Percentiles rank a stretch among this genome's conserved stretches.
These are phyloP conservation scores for Natator depressus DNA, from an alignment of 2,113 vertebrate species.

Conservation along the genomic window DNA sequence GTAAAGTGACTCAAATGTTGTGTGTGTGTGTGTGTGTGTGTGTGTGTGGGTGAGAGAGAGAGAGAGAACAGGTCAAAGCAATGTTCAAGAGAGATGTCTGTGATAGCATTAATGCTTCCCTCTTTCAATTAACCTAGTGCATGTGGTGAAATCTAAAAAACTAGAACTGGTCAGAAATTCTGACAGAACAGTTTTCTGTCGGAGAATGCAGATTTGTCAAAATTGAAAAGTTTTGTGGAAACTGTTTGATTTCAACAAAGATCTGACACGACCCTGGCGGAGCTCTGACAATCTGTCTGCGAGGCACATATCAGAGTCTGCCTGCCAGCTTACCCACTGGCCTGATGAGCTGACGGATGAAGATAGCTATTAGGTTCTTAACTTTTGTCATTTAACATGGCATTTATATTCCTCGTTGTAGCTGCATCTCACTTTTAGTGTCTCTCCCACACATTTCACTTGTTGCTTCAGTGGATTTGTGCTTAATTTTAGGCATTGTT, in stretches of 20 bases:
- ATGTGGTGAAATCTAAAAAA: not conserved
- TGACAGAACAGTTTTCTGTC: too few relatives aligned
- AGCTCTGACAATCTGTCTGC: not conserved
- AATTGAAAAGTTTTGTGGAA: not conserved
- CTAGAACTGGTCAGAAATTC: too few relatives aligned
- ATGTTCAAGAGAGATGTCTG: not conserved
- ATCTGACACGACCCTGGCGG: not conserved
- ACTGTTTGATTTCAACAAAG: not conserved
- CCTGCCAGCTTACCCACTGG: not conserved
- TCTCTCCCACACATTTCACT: not conserved
- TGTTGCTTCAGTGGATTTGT: not conserved
- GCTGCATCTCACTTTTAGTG: not conserved
- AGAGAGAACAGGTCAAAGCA: not conserved
- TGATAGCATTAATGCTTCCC: not conserved
- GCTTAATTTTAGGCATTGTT: not conserved
- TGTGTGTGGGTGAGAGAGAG: too few relatives aligned
- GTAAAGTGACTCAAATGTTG: not conserved
- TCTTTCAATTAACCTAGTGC: not conserved
- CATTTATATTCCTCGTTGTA: not conserved
- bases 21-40: not conserved
- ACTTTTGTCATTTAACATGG: not conserved
- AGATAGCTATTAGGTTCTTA: not conserved
- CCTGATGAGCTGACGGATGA: not conserved
- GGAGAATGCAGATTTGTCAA: too few relatives aligned
- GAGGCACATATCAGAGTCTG: too few relatives aligned